A percentile compares a stretch with the other conserved stretches of the same genome.
These are phyloP conservation scores for Hirundichthys speculiger DNA, from an alignment of 2,113 vertebrate species.

Conservation along the genomic window DNA sequence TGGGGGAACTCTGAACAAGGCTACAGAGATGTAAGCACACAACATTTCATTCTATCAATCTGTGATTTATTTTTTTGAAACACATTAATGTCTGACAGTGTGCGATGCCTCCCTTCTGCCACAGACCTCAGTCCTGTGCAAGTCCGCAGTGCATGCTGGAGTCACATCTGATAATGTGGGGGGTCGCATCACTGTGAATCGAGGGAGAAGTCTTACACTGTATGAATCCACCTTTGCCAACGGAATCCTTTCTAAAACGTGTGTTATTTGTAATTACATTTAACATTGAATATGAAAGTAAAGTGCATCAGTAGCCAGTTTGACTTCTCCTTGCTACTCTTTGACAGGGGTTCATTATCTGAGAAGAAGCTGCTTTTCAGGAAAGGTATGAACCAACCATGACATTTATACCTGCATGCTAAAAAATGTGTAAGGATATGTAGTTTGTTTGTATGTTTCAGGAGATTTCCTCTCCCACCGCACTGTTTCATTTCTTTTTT, in stretches of 20 bases:
- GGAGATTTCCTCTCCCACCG: background rate
- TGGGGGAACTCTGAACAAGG: slow-evolving; percentile 85
- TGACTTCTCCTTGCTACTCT: slow-evolving; percentile 22
- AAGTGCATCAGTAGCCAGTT: background rate
- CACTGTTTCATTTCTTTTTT: background rate
- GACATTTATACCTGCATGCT: background rate
- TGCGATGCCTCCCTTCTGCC: background rate
- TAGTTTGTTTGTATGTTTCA: background rate
- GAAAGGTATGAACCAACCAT: slow-evolving; percentile 75
- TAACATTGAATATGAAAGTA: too few relatives aligned
- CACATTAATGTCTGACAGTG: background rate
- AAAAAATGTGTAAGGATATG: background rate
- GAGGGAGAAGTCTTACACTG: slow-evolving; percentile 82
- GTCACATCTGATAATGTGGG: slow-evolving; percentile 81
- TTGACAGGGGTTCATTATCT: slow-evolving; percentile 84
- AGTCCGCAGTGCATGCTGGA: slow-evolving; percentile 86
- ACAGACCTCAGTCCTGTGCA: slow-evolving; percentile 89
- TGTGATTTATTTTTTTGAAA: background rate
- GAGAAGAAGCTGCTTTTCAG: slow-evolving; percentile 86
- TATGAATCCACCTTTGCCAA: slow-evolving; percentile 88
- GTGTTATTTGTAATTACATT: slow-evolving; percentile 10
- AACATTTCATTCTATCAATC: background rate
- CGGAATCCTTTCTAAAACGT: slow-evolving; percentile 87
- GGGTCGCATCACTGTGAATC: slow-evolving; percentile 79
- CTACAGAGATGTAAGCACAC: slow-evolving; percentile 87